Evolutionary conservation across 2,113 vertebrate species (phyloP).

Genomic region (Cyanistes caeruleus): DNA sequence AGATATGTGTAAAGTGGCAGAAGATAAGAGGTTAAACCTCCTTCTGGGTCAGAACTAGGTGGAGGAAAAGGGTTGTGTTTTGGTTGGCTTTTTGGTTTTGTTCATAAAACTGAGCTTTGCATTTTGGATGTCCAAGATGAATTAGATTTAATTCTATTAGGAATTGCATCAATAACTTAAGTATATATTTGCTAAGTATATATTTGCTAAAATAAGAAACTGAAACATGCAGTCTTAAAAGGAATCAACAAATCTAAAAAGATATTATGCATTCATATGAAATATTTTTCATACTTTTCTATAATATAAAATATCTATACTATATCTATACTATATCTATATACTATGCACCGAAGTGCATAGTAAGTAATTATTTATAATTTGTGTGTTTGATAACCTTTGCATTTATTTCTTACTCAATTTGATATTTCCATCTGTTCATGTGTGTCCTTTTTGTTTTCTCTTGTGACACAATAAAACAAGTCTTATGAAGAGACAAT

Average conservation of each 20-base stretch:
- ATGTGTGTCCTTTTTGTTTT: background rate
- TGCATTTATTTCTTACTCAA: background rate
- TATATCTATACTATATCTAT: no score
- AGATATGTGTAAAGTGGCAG: background rate
- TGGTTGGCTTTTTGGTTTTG: background rate
- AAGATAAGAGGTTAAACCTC: background rate
- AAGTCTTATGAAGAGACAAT: background rate
- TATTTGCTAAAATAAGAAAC: background rate
- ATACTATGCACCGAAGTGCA: rapidly evolving
- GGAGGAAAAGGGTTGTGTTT: background rate
- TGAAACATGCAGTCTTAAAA: background rate
- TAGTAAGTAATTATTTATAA: background rate
- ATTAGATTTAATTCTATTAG: background rate
- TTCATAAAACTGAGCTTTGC: background rate
- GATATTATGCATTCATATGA: background rate
- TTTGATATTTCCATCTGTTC: background rate
- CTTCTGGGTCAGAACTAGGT: background rate
- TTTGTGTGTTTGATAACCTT: background rate
- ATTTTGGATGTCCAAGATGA: background rate
- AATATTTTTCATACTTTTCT: background rate
- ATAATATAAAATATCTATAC: background rate
- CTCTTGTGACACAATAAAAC: background rate
- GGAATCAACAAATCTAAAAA: background rate
- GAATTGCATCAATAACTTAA: background rate
- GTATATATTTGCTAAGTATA: background rate